Evolutionary conservation across 2,888 invertebrate genomes (phyloP).

Genomic region (Trichogramma evanescens): DNA sequence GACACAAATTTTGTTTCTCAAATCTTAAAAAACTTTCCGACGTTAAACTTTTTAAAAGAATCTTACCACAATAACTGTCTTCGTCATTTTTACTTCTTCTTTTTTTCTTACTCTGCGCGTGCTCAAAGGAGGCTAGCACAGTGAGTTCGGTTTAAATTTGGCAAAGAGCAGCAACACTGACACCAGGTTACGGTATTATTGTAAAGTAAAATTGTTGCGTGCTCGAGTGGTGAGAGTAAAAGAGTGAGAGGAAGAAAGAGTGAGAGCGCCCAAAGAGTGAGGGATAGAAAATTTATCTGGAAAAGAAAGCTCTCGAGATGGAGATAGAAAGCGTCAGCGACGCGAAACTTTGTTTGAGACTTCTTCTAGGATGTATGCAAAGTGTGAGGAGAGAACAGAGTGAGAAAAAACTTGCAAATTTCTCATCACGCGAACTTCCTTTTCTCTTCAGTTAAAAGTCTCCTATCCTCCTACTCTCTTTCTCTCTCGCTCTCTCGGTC

Average conservation of each 20-base stretch:
- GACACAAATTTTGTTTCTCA: too few species aligned
- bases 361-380: slow-evolving; percentile 8
- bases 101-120: too few species aligned
- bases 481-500: not conserved
- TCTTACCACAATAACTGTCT: too few species aligned
- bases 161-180: too few species aligned
- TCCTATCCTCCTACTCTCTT: not conserved
- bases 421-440: slow-evolving; percentile 21
- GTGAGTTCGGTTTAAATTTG: too few species aligned
- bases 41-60: too few species aligned
- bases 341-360: slow-evolving; percentile 19
- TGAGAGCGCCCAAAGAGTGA: too few species aligned
- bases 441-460: not conserved
- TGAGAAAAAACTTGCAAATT: slow-evolving; percentile 19
- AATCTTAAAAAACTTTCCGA: too few species aligned
- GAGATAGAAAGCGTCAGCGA: slow-evolving; percentile 10
- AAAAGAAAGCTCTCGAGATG: not conserved
- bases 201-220: slow-evolving; percentile 14
- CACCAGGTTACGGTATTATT: not conserved
- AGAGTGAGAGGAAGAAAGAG: too few species aligned
- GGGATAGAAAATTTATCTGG: slow-evolving; percentile 20
- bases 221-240: not conserved
- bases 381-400: slow-evolving; percentile 15
- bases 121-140: too few species aligned
- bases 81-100: too few species aligned